These are phyloP conservation scores for Rhizomys pruinosus DNA, from an alignment of 2,113 vertebrate species.

Conservation along the genomic window DNA sequence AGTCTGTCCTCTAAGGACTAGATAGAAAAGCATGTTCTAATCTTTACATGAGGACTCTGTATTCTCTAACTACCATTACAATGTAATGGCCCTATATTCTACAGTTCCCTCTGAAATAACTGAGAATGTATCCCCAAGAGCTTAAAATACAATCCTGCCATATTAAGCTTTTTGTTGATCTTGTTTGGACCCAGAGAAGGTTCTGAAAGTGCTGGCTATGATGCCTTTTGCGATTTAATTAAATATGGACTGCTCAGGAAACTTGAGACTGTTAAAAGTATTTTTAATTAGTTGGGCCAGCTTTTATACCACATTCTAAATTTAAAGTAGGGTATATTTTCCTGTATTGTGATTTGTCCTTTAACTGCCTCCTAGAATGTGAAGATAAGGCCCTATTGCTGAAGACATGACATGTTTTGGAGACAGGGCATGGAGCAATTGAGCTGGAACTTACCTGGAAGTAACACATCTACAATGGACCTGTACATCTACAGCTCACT, in stretches of 20 bases:
- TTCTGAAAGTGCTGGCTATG: conserved; percentile 48
- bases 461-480: too few relatives aligned
- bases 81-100: conserved; percentile 85
- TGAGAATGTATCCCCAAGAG: conserved; percentile 74
- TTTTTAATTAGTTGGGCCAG: conserved; percentile 56
- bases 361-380: too few relatives aligned
- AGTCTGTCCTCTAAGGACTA: conserved; percentile 86
- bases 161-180: conserved; percentile 35
- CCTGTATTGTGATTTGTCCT: conserved; percentile 74
- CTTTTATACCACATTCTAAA: conserved; percentile 43
- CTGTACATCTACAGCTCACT: too few relatives aligned
- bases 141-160: conserved; percentile 75
- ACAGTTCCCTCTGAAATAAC: conserved; percentile 74
- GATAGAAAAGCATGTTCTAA: conserved; percentile 81
- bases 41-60: conserved; percentile 78
- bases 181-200: conserved; percentile 3
- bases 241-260: conserved; percentile 49
- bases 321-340: conserved; percentile 55
- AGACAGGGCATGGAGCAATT: too few relatives aligned
- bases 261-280: too few relatives aligned
- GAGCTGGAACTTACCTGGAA: too few relatives aligned
- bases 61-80: conserved; percentile 82
- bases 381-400: too few relatives aligned
- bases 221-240: conserved; percentile 41
- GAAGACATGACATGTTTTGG: too few relatives aligned